A percentile compares a stretch with the other conserved stretches of the same genome.
Evolutionary conservation across 2,888 invertebrate genomes (phyloP).

Genomic region (Dusona sp.): DNA sequence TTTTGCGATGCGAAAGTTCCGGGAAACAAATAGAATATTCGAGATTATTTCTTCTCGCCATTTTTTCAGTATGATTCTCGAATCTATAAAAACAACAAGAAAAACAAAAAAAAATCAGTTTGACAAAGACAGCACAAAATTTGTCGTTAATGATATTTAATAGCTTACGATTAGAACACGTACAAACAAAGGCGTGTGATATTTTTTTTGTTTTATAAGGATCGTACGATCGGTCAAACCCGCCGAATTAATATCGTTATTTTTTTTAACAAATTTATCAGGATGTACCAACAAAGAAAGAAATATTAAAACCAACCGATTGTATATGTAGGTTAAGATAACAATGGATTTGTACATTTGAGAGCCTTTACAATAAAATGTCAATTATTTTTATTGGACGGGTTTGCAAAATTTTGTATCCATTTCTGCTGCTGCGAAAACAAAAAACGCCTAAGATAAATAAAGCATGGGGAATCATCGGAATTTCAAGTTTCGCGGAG

Average conservation of each 20-base stretch:
- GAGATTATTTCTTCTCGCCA: background rate
- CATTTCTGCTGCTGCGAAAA: no score
- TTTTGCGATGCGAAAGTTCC: constrained; percentile 18
- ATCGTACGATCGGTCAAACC: constrained; percentile 8
- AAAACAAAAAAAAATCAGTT: background rate
- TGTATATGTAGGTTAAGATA: background rate
- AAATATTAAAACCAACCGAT: background rate
- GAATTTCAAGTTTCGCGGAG: background rate
- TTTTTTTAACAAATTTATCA: background rate
- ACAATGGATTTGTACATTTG: constrained; percentile 20
- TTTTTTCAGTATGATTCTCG: background rate
- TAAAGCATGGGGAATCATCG: background rate
- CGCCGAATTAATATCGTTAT: background rate
- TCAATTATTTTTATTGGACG: background rate
- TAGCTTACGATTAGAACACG: background rate
- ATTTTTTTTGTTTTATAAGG: constrained; percentile 4
- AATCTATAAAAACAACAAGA: no score
- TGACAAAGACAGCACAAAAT: background rate
- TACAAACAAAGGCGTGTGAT: background rate
- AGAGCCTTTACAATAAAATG: constrained; percentile 18
- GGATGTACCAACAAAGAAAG: background rate
- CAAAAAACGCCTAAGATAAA: no score
- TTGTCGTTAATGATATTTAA: background rate
- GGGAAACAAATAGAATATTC: no score
- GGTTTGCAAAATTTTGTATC: background rate